These are phyloP conservation scores for Epinotia nisella DNA, from an alignment of 2,888 invertebrate species.

Conservation along the genomic window DNA sequence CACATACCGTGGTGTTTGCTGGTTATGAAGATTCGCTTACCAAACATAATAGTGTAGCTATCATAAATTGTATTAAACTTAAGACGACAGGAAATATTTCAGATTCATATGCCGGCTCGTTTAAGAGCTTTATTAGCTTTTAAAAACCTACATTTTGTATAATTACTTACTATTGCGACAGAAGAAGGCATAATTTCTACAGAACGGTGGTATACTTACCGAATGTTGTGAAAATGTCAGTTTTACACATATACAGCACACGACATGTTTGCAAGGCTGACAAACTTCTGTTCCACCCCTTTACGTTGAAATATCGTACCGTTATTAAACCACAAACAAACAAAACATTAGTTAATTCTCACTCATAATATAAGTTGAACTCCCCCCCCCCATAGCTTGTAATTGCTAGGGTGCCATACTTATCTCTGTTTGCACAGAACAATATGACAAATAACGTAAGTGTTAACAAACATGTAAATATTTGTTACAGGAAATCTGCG, in stretches of 20 bases:
- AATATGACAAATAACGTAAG: slow-evolving; percentile 43
- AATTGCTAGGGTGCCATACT: slow-evolving; percentile 36
- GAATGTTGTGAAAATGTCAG: too few relatives aligned
- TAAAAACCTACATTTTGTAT: too few relatives aligned
- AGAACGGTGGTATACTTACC: too few relatives aligned
- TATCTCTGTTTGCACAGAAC: slow-evolving; percentile 39
- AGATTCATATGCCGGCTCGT: too few relatives aligned
- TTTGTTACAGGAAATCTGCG: slow-evolving; percentile 40
- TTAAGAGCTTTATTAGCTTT: too few relatives aligned
- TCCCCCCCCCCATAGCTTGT: slow-evolving; percentile 17
- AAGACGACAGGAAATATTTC: too few relatives aligned
- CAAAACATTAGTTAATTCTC: slow-evolving; percentile 32
- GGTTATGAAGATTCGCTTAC: background rate
- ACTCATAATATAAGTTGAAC: slow-evolving; percentile 19
- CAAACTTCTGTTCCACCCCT: background rate
- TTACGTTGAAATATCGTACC: slow-evolving; percentile 5
- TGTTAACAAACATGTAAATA: slow-evolving; percentile 39
- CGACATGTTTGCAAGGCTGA: background rate
- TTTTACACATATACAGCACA: background rate
- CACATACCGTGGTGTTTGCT: background rate
- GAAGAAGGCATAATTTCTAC: too few relatives aligned
- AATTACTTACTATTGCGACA: too few relatives aligned
- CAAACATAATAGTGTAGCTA: too few relatives aligned
- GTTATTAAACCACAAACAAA: slow-evolving; percentile 21
- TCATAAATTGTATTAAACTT: too few relatives aligned